phyloP scores from a whole-genome alignment of 1,140 invertebrate species.

The Pogonomyrmex californicus region DNA sequence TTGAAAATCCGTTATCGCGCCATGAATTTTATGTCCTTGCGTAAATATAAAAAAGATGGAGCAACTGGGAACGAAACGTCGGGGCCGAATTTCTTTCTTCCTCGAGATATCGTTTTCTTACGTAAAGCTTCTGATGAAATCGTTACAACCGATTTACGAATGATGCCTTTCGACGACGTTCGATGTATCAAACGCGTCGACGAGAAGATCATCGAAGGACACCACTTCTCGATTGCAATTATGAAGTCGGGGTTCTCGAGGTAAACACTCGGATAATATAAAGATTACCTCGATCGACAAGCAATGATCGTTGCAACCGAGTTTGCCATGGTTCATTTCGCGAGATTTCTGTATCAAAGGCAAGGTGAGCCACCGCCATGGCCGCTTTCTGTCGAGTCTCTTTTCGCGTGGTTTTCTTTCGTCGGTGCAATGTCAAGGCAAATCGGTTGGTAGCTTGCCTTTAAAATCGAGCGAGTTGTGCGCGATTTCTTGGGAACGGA shows the following conservation, averaged over 20 bases:
- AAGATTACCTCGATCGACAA: constrained; percentile 20
- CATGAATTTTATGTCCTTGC: constrained; percentile 41
- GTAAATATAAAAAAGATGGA: constrained; percentile 34
- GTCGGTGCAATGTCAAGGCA: constrained; percentile 69
- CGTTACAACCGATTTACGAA: constrained; percentile 56
- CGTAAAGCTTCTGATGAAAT: constrained; percentile 71
- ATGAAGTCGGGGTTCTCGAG: neutral
- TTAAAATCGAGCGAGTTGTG: constrained; percentile 5
- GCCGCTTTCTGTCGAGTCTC: constrained; percentile 26
- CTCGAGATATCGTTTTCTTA: constrained; percentile 36
- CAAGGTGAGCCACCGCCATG: constrained; percentile 64
- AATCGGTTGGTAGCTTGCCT: neutral
- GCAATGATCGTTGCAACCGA: constrained; percentile 10
- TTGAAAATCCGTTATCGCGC: constrained; percentile 44
- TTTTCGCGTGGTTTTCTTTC: constrained; percentile 61
- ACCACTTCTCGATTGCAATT: constrained; percentile 11
- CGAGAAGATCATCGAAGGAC: constrained; percentile 38
- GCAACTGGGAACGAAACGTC: neutral
- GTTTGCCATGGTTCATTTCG: constrained; percentile 33
- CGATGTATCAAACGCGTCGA: constrained; percentile 11
- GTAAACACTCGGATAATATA: constrained; percentile 4
- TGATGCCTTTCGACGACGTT: neutral
- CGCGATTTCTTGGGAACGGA: neutral
- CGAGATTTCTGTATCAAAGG: constrained; percentile 65
- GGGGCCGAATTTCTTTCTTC: neutral